These are phyloP conservation scores for Coryphaenoides rupestris DNA, from an alignment of 2,113 vertebrate species.

Conservation along the genomic window DNA sequence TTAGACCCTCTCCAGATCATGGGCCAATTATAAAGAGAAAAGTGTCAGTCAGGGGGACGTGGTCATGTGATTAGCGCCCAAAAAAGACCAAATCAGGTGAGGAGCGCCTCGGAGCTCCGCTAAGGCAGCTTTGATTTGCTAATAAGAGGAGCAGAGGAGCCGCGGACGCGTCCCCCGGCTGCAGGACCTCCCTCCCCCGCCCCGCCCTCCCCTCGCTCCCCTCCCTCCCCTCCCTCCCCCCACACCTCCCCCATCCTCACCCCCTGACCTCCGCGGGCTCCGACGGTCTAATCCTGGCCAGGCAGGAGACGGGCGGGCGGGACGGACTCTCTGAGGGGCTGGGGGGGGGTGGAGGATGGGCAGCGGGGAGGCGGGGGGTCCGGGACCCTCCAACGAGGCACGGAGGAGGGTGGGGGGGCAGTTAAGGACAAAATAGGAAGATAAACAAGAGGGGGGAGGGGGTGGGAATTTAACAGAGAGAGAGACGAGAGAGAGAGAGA, in stretches of 20 bases:
- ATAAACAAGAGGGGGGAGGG: too few relatives aligned
- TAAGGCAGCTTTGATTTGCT: constrained; percentile 99
- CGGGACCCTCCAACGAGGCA: constrained; percentile 72
- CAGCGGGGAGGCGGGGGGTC: constrained; percentile 64
- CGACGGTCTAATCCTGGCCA: constrained; percentile 85
- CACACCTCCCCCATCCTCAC: constrained; percentile 93
- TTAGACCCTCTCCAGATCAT: constrained; percentile 99
- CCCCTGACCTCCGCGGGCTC: constrained; percentile 96
- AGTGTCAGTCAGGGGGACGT: constrained; percentile 99
- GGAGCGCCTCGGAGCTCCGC: constrained; percentile 91
- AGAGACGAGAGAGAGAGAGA: constrained; percentile 53
- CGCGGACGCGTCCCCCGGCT: constrained; percentile 95
- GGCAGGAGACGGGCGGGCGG: constrained; percentile 75
- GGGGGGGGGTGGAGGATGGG: neutral
- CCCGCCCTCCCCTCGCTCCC: too few relatives aligned
- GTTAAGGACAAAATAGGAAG: constrained; percentile 66
- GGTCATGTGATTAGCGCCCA: constrained; percentile 98
- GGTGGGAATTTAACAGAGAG: too few relatives aligned
- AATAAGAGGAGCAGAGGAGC: constrained; percentile 92
- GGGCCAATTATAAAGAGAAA: constrained; percentile 99
- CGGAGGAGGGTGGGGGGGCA: constrained; percentile 82
- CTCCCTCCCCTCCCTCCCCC: too few relatives aligned
- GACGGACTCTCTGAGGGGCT: constrained; percentile 70
- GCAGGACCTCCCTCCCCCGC: constrained; percentile 94
- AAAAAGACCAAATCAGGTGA: constrained; percentile 99